Conservation (phyloP, 1,140 invertebrate species). For the Drosophila ogumai region DNA sequence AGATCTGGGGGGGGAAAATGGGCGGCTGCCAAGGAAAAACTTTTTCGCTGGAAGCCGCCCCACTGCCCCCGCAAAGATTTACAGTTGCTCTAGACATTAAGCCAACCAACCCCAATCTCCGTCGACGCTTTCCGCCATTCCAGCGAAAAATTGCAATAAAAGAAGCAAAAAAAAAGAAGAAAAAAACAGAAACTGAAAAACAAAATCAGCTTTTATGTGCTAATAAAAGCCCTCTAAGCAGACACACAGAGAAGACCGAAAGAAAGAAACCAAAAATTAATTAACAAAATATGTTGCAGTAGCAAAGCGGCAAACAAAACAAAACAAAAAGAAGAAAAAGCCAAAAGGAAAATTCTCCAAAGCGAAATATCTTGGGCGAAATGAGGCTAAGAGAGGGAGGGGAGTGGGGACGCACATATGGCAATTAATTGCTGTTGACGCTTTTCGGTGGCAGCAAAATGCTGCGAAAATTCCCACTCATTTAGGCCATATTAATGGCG, state of each 20-base stretch:
- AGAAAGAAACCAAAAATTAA: slow-evolving; percentile 52
- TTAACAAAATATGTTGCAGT: slow-evolving; percentile 61
- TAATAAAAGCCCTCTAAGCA: slow-evolving; percentile 49
- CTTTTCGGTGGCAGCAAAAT: slow-evolving; percentile 23
- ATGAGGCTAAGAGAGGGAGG: not conserved
- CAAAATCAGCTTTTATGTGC: slow-evolving; percentile 56
- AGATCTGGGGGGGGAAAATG: slow-evolving; percentile 5
- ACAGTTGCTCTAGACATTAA: slow-evolving; percentile 36
- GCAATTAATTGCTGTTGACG: slow-evolving; percentile 60
- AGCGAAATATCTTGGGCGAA: slow-evolving; percentile 32
- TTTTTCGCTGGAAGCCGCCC: slow-evolving; percentile 21
- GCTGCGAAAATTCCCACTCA: slow-evolving; percentile 36
- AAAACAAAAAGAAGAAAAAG: not conserved
- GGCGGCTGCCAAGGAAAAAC: slow-evolving; percentile 5
- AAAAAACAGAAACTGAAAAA: slow-evolving; percentile 12
- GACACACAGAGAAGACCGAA: not conserved
- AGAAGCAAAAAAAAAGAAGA: slow-evolving; percentile 11
- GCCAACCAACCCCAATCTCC: not conserved
- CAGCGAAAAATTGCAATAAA: slow-evolving; percentile 48
- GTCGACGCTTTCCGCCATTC: slow-evolving; percentile 11
- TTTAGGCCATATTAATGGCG: slow-evolving; percentile 56
- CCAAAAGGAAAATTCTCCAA: slow-evolving; percentile 19
- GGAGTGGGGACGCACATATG: slow-evolving; percentile 24
- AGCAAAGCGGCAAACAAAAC: slow-evolving; percentile 11
- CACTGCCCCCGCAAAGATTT: slow-evolving; percentile 2